Conservation (phyloP, 2,888 invertebrate genomes). For the Lamproptera curius region DNA sequence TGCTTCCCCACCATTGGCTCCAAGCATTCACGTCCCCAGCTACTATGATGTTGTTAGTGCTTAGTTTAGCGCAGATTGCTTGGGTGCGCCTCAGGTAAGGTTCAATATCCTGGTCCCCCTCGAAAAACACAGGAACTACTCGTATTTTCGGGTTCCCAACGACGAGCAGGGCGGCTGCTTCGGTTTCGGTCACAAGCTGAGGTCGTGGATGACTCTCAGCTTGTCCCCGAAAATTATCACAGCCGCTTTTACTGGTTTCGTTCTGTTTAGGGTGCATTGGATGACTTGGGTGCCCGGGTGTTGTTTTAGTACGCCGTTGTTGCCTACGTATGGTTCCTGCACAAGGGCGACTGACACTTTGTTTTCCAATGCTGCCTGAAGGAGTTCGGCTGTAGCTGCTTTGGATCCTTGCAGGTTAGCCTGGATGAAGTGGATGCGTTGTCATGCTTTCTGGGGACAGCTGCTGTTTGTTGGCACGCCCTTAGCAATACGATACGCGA, state of each 20-base stretch:
- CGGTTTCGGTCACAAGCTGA: constrained; percentile 27
- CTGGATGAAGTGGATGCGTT: constrained; percentile 27
- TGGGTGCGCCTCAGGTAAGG: constrained; percentile 16
- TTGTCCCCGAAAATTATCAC: constrained; percentile 25
- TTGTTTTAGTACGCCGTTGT: constrained; percentile 20
- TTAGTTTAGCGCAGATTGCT: constrained; percentile 16
- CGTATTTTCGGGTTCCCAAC: constrained; percentile 22
- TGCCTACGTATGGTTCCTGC: constrained; percentile 35
- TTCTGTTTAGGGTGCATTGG: constrained; percentile 26
- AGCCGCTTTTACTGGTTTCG: constrained; percentile 26
- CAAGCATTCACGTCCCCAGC: constrained; percentile 20
- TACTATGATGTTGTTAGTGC: constrained; percentile 13
- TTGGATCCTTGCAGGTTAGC: constrained; percentile 28
- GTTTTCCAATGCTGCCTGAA: constrained; percentile 20
- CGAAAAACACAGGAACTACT: constrained; percentile 26
- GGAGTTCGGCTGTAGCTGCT: constrained; percentile 27
- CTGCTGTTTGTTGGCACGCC: constrained; percentile 2
- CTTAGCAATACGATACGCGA: constrained; percentile 15
- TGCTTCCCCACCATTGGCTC: constrained; percentile 21
- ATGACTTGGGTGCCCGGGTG: constrained; percentile 24
- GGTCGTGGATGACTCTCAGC: constrained; percentile 23
- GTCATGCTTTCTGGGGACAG: too few relatives aligned
- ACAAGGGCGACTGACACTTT: constrained; percentile 24
- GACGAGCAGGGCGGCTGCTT: constrained; percentile 21
- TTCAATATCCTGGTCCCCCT: constrained; percentile 21